A percentile compares a stretch with the other conserved stretches of the same genome.
These are phyloP conservation scores for Romanogobio albipinnatus DNA, from an alignment of 2,113 vertebrate genomes.

Conservation along the genomic window DNA sequence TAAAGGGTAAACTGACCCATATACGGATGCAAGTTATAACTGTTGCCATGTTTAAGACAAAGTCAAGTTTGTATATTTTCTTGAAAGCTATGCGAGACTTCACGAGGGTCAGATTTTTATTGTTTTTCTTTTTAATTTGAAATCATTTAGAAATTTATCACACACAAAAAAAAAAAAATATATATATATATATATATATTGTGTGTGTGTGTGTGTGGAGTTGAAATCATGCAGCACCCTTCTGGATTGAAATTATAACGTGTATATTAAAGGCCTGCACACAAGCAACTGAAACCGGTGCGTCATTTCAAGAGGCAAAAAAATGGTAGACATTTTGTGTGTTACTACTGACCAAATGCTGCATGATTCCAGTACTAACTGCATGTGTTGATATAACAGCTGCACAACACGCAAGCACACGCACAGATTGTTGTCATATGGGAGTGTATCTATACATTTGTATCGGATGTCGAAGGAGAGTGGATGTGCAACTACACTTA, in stretches of 20 bases:
- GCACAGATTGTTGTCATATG: constrained; percentile 74
- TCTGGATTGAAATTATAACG: constrained; percentile 1
- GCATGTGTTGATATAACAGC: constrained; percentile 85
- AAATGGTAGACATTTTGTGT: constrained; percentile 57
- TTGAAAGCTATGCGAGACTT: not conserved
- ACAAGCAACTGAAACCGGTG: constrained; percentile 27
- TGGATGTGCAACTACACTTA: constrained; percentile 86
- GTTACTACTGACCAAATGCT: constrained; percentile 84
- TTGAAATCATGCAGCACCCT: constrained; percentile 25
- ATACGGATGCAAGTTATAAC: constrained; percentile 16
- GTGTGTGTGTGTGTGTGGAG: not conserved
- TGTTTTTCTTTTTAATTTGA: constrained; percentile 16
- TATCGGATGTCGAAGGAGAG: constrained; percentile 77
- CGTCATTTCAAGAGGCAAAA: not conserved
- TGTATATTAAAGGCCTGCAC: constrained; percentile 24
- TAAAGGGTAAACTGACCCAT: not conserved
- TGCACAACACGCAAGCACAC: constrained; percentile 55
- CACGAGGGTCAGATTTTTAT: constrained; percentile 18
- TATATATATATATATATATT: not conserved
- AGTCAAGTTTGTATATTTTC: constrained; percentile 33
- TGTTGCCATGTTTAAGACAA: constrained; percentile 15
- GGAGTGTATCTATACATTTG: constrained; percentile 82
- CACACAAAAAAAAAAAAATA: not conserved
- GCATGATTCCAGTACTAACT: constrained; percentile 87
- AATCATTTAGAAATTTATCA: constrained; percentile 2